Evolutionary conservation across 1,140 invertebrate genomes (phyloP), one percentile per base, ranked within the genome.

Genomic region (Brachionus sp.): DNA sequence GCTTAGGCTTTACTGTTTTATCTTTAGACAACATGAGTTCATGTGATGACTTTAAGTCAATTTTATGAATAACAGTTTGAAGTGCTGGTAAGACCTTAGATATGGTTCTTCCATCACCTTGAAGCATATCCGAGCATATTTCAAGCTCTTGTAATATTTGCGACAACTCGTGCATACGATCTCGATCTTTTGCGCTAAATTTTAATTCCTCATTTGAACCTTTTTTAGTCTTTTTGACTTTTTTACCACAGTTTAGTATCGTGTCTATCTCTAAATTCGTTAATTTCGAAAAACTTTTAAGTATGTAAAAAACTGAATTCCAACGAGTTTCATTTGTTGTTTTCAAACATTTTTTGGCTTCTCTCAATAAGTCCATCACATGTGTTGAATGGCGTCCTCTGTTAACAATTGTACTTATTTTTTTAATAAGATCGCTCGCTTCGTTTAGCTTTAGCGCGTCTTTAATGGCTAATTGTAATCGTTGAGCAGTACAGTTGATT

Each of bases 11-110:
- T 25, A 64, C 25, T 64, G 57, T 64, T 64, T 64, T 64, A 64
- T 64, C 57, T 29, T 64, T 64, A 64, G 19, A 25, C 57, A 64
- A 25, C 23, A 29, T 25, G 19, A 29, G 19, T 29, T 64, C 57
- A 64, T 64, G 57, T 10, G 6, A 64, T 25, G 57, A 64, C 25
- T 64, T 64, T 64, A 64, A 64, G 57, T 64, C 57, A 64, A 64
- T 64, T 29, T 64, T 64, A 29, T 64, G 57, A 25, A 64, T 64
- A 25, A 64, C 57, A 5, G 57, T 64, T 64, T 64, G 57, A 25
- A 64, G 25, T 23, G 57, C 57, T 29, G 57, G 57, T 23, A 64
- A 29, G 57, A 64, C 16, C 44, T 46, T 46, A 13, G 57, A 64
- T 25, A 64, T 64, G 25, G 57, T 25, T 23, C 9, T 64, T 29